A percentile compares a stretch with the other conserved stretches of the same genome.
phyloP scores from a whole-genome alignment of 2,888 invertebrate species.

The Drosophila prostipennis region DNA sequence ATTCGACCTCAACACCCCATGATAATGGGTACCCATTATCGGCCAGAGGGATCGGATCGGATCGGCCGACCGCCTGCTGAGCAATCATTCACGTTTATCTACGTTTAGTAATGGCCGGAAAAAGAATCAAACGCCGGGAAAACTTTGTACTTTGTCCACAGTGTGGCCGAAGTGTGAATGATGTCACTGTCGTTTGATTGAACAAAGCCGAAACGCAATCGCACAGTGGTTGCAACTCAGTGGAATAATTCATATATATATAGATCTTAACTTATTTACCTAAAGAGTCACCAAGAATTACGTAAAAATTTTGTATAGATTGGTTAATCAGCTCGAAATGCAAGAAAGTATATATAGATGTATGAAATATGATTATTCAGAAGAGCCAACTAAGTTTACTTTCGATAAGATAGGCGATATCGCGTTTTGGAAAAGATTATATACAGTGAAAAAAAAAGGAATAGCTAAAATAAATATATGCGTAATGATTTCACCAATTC shows the following conservation, averaged over 20 bases:
- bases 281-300: neutral
- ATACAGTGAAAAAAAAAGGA: too few species aligned
- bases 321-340: slow-evolving; percentile 16
- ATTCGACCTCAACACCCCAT: neutral
- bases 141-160: slow-evolving; percentile 24
- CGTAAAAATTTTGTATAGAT: neutral
- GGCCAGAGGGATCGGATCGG: too few species aligned
- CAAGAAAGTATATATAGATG: slow-evolving; percentile 5
- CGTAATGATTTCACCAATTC: too few species aligned
- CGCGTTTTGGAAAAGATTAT: neutral
- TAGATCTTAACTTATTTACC: neutral
- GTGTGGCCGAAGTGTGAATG: slow-evolving; percentile 37
- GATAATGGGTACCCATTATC: neutral
- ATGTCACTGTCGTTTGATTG: slow-evolving; percentile 45
- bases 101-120: slow-evolving; percentile 13
- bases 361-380: neutral
- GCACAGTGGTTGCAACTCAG: slow-evolving; percentile 21
- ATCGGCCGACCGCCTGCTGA: neutral
- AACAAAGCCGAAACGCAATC: slow-evolving; percentile 18
- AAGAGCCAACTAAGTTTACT: neutral
- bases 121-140: neutral
- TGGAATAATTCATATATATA: neutral
- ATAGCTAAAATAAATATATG: too few species aligned
- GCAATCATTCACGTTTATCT: slow-evolving; percentile 17
- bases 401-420: slow-evolving; percentile 22